These are phyloP conservation scores for Syngnathus floridae DNA, from an alignment of 2,113 vertebrate genomes.

Conservation along the genomic window DNA sequence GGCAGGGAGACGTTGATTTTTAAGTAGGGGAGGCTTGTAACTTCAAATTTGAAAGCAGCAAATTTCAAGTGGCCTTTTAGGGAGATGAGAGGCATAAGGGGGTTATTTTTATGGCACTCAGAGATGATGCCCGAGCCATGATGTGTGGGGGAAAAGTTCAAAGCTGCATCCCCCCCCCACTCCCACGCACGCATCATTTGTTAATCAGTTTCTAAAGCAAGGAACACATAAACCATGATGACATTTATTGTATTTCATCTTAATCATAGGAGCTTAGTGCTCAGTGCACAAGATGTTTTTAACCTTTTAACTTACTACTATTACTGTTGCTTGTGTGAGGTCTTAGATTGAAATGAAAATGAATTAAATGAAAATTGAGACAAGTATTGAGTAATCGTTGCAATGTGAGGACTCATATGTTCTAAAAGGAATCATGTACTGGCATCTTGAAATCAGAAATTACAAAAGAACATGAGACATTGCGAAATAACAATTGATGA, in stretches of 20 bases:
- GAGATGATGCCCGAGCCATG: constrained; percentile 1
- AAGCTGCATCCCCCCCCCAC: not conserved
- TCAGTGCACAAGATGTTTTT: not conserved
- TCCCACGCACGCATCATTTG: no score
- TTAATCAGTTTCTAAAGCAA: not conserved
- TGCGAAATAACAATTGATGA: constrained; percentile 36
- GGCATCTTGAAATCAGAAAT: constrained; percentile 37
- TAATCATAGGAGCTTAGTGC: not conserved
- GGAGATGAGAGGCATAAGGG: constrained; percentile 19
- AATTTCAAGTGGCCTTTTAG: constrained; percentile 45
- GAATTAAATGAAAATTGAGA: no score
- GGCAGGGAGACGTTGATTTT: constrained; percentile 13
- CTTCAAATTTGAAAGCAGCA: constrained; percentile 42
- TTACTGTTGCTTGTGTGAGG: constrained; percentile 1
- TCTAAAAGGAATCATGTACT: constrained; percentile 3
- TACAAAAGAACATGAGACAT: constrained; percentile 31
- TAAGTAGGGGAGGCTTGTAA: constrained; percentile 34
- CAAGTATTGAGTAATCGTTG: constrained; percentile 26
- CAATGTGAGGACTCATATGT: constrained; percentile 5
- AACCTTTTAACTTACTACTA: not conserved
- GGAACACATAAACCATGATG: not conserved
- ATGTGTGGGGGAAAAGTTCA: not conserved
- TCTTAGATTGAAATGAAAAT: no score
- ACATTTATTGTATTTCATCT: not conserved
- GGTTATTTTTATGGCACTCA: constrained; percentile 12